Conservation (phyloP, 2,113 vertebrate species). For the Hippocampus abdominalis region DNA sequence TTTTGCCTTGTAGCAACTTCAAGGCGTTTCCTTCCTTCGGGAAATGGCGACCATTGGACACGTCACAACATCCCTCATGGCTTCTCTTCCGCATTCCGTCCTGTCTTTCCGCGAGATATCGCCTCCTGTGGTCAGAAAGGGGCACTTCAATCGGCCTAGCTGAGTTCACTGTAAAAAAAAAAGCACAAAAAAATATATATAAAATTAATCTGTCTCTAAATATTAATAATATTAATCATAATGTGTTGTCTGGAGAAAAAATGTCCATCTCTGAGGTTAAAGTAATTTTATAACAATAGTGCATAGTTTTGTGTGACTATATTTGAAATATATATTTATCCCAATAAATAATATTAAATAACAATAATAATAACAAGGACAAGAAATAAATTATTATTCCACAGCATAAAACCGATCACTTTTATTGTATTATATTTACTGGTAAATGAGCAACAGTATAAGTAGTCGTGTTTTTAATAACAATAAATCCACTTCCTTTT, state of each 20-base stretch:
- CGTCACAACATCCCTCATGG: conserved; percentile 52
- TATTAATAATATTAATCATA: too few relatives aligned
- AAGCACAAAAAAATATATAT: background rate
- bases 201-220: too few relatives aligned
- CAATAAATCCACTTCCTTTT: conserved; percentile 22
- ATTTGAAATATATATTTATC: too few relatives aligned
- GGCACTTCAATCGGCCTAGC: background rate
- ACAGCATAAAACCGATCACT: background rate
- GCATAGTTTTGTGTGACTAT: too few relatives aligned
- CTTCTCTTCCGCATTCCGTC: conserved; percentile 32
- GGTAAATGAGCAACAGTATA: background rate
- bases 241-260: too few relatives aligned
- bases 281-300: too few relatives aligned
- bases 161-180: background rate
- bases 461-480: background rate
- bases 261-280: too few relatives aligned
- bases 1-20: conserved; percentile 46
- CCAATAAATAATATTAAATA: too few relatives aligned
- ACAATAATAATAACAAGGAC: background rate
- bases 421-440: background rate
- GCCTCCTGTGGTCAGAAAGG: conserved; percentile 28
- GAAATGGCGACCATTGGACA: conserved; percentile 68
- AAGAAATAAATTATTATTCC: background rate
- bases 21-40: conserved; percentile 69
- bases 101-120: background rate